Conservation (phyloP, 1,140 invertebrate genomes). For the Ruditapes philippinarum region DNA sequence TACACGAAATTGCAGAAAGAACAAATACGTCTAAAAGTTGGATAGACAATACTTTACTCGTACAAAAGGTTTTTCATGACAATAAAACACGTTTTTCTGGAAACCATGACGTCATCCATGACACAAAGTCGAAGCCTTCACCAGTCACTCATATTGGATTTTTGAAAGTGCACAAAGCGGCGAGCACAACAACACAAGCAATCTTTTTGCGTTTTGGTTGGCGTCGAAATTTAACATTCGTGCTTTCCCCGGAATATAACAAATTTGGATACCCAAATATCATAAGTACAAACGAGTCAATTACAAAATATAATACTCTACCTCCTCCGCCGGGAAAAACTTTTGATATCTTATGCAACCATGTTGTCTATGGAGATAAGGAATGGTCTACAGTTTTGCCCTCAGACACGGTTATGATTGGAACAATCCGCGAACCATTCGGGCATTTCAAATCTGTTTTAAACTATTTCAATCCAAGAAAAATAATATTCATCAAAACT, state of each 20-base stretch:
- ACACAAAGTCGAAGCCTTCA: no score
- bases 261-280: slow-evolving; percentile 48
- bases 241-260: slow-evolving; percentile 82
- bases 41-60: no score
- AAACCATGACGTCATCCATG: no score
- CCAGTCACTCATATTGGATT: slow-evolving; percentile 53
- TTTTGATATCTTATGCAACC: slow-evolving; percentile 76
- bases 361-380: slow-evolving; percentile 69
- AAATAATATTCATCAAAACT: no score
- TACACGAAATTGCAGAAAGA: no score
- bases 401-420: slow-evolving; percentile 68
- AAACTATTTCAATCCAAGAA: slow-evolving; percentile 72
- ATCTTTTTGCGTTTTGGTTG: slow-evolving; percentile 87
- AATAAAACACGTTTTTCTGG: no score
- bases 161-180: slow-evolving; percentile 86
- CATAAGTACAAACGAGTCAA: slow-evolving; percentile 53
- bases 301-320: slow-evolving; percentile 37
- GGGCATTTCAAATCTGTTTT: slow-evolving; percentile 70
- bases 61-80: no score
- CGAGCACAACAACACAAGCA: slow-evolving; percentile 87
- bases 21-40: no score
- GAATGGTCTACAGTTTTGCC: slow-evolving; percentile 67
- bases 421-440: slow-evolving; percentile 74
- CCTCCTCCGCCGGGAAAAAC: slow-evolving; percentile 37
- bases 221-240: slow-evolving; percentile 87